phyloP scores from a whole-genome alignment of 2,113 vertebrate species.

The Synodontis membranacea region DNA sequence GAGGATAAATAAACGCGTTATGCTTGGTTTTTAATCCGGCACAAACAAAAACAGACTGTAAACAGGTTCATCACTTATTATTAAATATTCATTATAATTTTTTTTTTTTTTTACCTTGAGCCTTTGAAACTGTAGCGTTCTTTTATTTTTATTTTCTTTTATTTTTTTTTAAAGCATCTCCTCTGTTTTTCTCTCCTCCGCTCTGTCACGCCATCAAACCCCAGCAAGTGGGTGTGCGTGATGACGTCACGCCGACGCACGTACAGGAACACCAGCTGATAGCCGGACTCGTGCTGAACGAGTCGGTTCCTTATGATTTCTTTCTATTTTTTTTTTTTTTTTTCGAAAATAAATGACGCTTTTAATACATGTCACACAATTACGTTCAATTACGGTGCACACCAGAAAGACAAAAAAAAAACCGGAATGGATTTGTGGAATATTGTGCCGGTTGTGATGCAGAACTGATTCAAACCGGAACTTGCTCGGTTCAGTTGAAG shows the following conservation, averaged over 20 bases:
- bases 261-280: not conserved
- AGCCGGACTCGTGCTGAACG: not conserved
- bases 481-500: not conserved
- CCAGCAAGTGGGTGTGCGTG: not conserved
- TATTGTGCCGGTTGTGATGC: not conserved
- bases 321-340: not conserved
- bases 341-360: not conserved
- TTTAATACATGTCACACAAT: not conserved
- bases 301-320: not conserved
- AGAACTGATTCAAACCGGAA: not conserved
- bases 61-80: not conserved
- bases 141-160: not conserved
- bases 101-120: constrained; percentile 5
- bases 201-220: not conserved
- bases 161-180: not conserved
- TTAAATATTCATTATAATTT: not conserved
- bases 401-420: not conserved
- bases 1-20: not conserved
- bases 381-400: not conserved
- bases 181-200: not conserved
- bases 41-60: not conserved
- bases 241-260: constrained; percentile 6
- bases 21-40: not conserved
- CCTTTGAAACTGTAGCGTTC: not conserved
- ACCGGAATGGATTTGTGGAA: not conserved